Percentiles rank a stretch among this genome's conserved stretches.
phyloP scores from a whole-genome alignment of 2,113 vertebrate genomes.

The Ivindomyrus marchei region DNA sequence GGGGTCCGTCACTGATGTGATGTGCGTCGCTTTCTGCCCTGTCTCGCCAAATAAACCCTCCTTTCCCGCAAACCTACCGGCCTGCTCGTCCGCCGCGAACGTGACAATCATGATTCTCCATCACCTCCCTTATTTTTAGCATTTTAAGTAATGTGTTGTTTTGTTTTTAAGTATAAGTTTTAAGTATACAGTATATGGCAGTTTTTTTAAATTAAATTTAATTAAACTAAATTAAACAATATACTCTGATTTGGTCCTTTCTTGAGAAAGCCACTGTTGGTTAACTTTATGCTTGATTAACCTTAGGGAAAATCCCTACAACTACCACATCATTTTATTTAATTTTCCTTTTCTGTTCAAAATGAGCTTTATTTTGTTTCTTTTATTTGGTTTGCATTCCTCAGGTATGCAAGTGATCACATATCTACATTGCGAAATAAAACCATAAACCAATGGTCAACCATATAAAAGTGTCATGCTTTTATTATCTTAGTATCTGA shows the following conservation, averaged over 20 bases:
- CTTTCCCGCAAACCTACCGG: too few species aligned
- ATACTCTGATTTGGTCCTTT: neutral
- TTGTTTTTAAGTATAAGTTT: neutral
- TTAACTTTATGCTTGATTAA: neutral
- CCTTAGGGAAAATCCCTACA: neutral
- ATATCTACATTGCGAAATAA: neutral
- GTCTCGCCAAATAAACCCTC: too few species aligned
- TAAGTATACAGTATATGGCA: neutral
- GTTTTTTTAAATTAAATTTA: neutral
- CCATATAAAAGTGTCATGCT: neutral
- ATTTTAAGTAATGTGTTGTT: neutral
- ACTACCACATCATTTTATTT: neutral
- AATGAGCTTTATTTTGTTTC: neutral
- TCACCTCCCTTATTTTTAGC: neutral
- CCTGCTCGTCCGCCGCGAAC: too few species aligned
- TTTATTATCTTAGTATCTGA: neutral
- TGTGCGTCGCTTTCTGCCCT: too few species aligned
- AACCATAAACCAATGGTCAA: neutral
- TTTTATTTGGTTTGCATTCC: neutral
- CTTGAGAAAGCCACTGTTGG: neutral
- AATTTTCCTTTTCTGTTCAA: neutral
- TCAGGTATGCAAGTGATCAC: neutral
- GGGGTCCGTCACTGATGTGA: too few species aligned
- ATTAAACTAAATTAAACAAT: neutral
- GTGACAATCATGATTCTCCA: neutral